Base-by-base conservation (phyloP, 2,113 vertebrate species). In the Prietella phreatophila region DNA sequence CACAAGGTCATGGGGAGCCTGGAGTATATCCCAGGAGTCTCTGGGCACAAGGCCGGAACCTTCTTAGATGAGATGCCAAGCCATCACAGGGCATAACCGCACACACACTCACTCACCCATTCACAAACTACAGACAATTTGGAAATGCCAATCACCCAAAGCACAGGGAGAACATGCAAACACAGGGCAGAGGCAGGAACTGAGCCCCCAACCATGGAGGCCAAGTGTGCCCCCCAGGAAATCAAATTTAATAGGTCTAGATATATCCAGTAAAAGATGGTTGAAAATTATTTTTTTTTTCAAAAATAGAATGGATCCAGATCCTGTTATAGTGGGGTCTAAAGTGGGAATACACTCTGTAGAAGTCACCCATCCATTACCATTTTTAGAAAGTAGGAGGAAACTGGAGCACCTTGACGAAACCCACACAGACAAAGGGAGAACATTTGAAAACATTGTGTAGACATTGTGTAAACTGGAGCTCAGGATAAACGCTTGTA, bases 401-500 rank as follows among this genome's bases (percentile, higher is more conserved):
- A 80, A 80, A 80, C n/a, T 80, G n/a, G 27, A 80, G 50, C 15
- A 56, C n/a, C 53, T 55, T 19, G 50, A 30, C n/a, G 8, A 80
- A 80, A 55, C 50, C 78, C 78, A 80, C n/a, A 8, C 78, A 55
- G 78, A n/a, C 78, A 80, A 6, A 11, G 17, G 2, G 78, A 56
- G 78, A 55, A 80, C 78, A 33, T 56, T 10, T 27, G 50, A 19
- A 55, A 80, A 80, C 17, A 50, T 80, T 30, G 15, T 56, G n/a
- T 9, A 80, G 50, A 80, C 50, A 56, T 50, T 30, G n/a, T n/a
- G n/a, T n/a, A n/a, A 80, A 80, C 50, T 17, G 15, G 78, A 80
- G 50, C 50, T 80, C n/a, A 30, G n/a, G n/a, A 80, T 80, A n/a
- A 80, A 80, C 56, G 50, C 78, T 50, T 80, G 50, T 56, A 80